Conservation (phyloP, 2,888 invertebrate genomes). For the Liposcelis brunnea region DNA sequence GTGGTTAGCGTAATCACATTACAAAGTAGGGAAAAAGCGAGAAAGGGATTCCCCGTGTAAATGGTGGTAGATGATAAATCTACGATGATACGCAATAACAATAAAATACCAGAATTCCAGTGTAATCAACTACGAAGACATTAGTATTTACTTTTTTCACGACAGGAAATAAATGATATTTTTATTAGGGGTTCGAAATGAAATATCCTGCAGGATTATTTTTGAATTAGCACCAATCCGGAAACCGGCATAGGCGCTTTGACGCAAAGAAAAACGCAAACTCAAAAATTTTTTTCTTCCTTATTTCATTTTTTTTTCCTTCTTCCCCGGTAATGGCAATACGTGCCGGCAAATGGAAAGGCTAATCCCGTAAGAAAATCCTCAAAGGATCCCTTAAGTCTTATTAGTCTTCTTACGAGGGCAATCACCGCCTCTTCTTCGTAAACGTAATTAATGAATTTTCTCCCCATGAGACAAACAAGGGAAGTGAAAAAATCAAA, state of each 20-base stretch:
- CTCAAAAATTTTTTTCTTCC: neutral
- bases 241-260: neutral
- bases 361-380: no score
- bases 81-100: neutral
- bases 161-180: conserved; percentile 7
- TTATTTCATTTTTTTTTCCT: neutral
- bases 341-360: no score
- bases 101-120: conserved; percentile 2
- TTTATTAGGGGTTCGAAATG: conserved; percentile 7
- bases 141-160: conserved; percentile 3
- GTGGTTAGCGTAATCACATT: neutral
- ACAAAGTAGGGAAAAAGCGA: neutral
- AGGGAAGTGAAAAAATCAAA: no score
- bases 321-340: no score
- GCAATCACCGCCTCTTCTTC: no score
- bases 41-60: no score
- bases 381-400: no score
- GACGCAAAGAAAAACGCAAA: neutral
- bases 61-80: conserved; percentile 4
- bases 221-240: conserved; percentile 1
- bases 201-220: conserved; percentile 6
- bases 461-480: no score
- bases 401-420: no score
- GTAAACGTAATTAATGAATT: no score
- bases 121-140: conserved; percentile 2